Evolutionary conservation across 2,113 vertebrate genomes (phyloP).

Genomic region (Oncorhynchus masou): DNA sequence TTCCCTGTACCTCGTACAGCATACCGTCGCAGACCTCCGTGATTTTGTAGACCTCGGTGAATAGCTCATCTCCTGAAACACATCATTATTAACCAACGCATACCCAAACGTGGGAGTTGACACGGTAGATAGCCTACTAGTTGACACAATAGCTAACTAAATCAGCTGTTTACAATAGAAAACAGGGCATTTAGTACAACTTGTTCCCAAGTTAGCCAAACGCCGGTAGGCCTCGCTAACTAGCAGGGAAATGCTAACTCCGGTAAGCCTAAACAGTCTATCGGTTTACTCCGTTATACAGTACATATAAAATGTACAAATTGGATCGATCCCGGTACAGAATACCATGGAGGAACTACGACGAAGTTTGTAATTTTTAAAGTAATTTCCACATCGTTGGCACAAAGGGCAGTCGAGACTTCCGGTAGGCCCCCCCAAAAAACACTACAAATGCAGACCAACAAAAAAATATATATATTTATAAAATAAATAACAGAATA

Average conservation of each 20-base stretch:
- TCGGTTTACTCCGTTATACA: too few relatives aligned
- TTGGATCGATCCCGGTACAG: background rate
- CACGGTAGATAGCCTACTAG: too few relatives aligned
- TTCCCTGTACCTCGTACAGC: conserved; percentile 84
- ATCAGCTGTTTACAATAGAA: background rate
- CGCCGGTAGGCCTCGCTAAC: too few relatives aligned
- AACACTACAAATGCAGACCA: accelerated
- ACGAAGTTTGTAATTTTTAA: background rate
- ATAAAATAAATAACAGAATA: background rate
- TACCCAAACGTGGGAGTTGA: too few relatives aligned
- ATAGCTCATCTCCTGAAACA: conserved; percentile 83
- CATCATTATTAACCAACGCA: background rate
- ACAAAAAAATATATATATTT: accelerated
- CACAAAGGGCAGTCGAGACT: background rate
- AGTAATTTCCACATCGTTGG: background rate
- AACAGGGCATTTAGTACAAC: background rate
- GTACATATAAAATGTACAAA: too few relatives aligned
- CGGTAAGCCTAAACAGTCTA: too few relatives aligned
- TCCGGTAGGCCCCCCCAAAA: background rate
- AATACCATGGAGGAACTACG: background rate
- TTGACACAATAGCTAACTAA: too few relatives aligned
- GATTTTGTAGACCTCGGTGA: conserved; percentile 86
- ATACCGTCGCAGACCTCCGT: conserved; percentile 76
- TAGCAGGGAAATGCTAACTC: too few relatives aligned
- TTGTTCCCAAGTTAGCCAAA: too few relatives aligned